phyloP scores from a whole-genome alignment of 2,888 invertebrate species.

The Petrolisthes manimaculis region DNA sequence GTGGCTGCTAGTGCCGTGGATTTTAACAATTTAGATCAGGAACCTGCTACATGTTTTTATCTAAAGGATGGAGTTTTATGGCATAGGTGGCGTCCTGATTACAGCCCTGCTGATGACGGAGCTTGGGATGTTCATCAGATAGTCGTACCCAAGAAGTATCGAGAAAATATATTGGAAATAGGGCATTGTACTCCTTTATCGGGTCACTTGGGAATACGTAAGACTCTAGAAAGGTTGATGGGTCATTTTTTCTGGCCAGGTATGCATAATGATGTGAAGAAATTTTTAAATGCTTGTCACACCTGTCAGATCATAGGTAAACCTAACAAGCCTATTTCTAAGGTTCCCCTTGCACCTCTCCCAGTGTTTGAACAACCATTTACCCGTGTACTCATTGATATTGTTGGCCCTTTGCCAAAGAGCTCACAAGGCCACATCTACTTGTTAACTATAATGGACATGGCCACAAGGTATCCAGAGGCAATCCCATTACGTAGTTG shows the following conservation, averaged over 20 bases:
- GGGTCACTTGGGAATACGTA: background rate
- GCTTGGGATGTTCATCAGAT: background rate
- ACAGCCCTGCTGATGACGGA: background rate
- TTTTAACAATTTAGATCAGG: background rate
- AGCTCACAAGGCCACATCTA: background rate
- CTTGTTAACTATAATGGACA: background rate
- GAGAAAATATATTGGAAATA: background rate
- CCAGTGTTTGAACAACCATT: background rate
- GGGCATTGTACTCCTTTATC: background rate
- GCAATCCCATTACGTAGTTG: background rate
- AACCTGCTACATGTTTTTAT: background rate
- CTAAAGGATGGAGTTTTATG: background rate
- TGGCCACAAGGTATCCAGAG: slow-evolving; percentile 14
- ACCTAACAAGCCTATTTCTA: background rate
- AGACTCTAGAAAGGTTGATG: background rate
- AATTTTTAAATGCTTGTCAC: background rate
- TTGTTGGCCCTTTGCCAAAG: background rate
- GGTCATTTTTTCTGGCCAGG: background rate
- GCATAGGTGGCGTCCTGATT: background rate
- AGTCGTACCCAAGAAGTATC: background rate
- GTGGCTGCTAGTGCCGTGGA: background rate
- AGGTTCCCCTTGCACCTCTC: background rate
- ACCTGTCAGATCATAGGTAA: background rate
- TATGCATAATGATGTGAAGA: background rate
- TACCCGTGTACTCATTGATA: background rate